A percentile compares a stretch with the other conserved stretches of the same genome.
phyloP scores from a whole-genome alignment of 2,113 vertebrate species.

The Rhombomys opimus region DNA sequence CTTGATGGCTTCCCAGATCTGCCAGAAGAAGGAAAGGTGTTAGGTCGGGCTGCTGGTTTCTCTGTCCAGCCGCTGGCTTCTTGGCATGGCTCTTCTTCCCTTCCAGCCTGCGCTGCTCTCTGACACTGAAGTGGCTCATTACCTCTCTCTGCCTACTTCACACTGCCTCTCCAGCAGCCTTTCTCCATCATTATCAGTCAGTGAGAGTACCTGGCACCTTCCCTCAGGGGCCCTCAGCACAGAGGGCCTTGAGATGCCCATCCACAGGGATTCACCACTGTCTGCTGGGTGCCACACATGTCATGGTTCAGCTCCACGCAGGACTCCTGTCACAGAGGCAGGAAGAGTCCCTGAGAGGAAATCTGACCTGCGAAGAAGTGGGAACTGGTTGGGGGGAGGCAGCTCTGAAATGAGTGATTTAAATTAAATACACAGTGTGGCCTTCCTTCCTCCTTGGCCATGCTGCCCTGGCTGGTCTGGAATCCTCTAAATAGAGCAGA shows the following conservation, averaged over 20 bases:
- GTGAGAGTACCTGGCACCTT: neutral
- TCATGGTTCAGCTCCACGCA: neutral
- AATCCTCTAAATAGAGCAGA: neutral
- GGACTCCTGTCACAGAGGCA: neutral
- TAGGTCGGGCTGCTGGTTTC: neutral
- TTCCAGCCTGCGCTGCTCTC: neutral
- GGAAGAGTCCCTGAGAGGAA: neutral
- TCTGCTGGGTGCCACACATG: neutral
- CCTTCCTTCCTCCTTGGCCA: neutral
- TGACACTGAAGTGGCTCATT: neutral
- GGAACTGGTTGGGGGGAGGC: neutral
- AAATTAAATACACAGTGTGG: neutral
- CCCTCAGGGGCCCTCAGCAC: neutral
- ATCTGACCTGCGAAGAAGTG: neutral
- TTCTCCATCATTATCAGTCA: neutral
- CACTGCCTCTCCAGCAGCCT: neutral
- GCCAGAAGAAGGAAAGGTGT: constrained; percentile 50
- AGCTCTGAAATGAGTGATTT: neutral
- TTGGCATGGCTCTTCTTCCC: neutral
- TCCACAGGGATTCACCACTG: neutral
- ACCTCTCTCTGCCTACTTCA: neutral
- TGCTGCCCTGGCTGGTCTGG: too few relatives aligned
- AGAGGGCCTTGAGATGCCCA: neutral
- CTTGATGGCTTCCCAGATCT: constrained; percentile 96
- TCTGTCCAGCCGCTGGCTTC: neutral